phyloP scores from a whole-genome alignment of 2,113 vertebrate genomes.

The Pseudorectes ferrugineus region DNA sequence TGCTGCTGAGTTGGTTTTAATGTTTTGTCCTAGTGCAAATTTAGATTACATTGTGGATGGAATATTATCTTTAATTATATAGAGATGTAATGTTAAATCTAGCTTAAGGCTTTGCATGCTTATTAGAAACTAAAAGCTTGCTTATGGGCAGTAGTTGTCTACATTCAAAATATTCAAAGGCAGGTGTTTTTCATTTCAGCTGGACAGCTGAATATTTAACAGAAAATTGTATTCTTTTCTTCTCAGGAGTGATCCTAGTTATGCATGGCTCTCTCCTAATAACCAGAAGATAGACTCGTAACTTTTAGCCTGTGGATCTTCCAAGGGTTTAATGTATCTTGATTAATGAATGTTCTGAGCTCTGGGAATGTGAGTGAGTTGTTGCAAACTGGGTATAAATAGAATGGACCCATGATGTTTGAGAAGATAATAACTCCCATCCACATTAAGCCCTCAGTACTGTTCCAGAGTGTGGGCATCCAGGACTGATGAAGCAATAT shows the following conservation, averaged over 20 bases:
- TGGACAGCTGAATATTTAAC: background rate
- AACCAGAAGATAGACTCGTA: background rate
- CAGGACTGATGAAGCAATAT: background rate
- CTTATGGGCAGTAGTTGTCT: background rate
- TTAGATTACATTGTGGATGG: background rate
- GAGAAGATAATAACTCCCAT: background rate
- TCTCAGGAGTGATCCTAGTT: background rate
- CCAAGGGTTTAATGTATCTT: background rate
- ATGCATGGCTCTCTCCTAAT: background rate
- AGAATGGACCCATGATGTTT: background rate
- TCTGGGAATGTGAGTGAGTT: background rate
- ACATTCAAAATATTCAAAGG: background rate
- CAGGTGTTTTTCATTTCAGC: background rate
- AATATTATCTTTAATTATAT: background rate
- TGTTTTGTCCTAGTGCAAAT: background rate
- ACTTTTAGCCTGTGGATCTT: background rate
- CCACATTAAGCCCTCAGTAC: accelerated
- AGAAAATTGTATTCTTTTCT: background rate
- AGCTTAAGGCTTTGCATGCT: background rate
- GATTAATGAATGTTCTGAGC: background rate
- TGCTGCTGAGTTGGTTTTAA: background rate
- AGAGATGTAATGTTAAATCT: background rate
- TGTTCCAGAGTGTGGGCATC: background rate
- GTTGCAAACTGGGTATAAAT: background rate
- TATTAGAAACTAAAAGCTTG: background rate